Evolutionary conservation across 1,140 invertebrate species (phyloP), one percentile per base, ranked within the genome.

Genomic region (Drosophila tropicalis): DNA sequence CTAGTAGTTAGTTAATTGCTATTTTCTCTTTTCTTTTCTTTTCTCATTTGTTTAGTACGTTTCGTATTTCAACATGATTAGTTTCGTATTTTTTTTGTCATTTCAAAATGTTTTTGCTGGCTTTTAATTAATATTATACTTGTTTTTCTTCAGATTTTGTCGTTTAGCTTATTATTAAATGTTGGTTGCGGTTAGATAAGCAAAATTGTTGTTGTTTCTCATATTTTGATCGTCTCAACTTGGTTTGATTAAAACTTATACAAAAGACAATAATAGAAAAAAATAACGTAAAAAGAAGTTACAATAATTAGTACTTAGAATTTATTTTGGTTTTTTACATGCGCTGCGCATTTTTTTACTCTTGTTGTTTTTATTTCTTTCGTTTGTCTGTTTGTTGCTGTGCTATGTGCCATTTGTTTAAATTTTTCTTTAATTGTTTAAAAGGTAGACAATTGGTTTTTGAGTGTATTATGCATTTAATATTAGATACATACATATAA

Each of bases 251-350:
- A 89, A 89, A 89, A 89, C 85, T 89, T 89, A 89, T 51, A 51
- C 44, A 51, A 51, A 51, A 22, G 44, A 51, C 44, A 19, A 51
- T 51, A 51, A 19, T 12, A 51, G 5, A 29, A 51, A 51, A 51
- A 51, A 22, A 4, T 51, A 22, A 51, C 2, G 44, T 51, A 89
- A 81, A 78, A 86, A 73, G 15, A 56, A 51, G 56, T 87, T 85
- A 87, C 83, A 85, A 79, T 89, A 73, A 79, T 89, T 80, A 80
- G 78, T 89, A 81, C 85, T 89, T 89, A 89, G 44, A 80, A 77
- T 67, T 81, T 84, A 89, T 84, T 89, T 89, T 89, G 84, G 84
- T 89, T 89, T 89, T 89, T 89, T 89, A 89, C 84, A 89, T 89
- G 84, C 84, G 80, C 84, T 89, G 77, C 84, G 84, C 84, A 89